Evolutionary conservation across 2,888 invertebrate species (phyloP).

Genomic region (Hypena proboscidalis): DNA sequence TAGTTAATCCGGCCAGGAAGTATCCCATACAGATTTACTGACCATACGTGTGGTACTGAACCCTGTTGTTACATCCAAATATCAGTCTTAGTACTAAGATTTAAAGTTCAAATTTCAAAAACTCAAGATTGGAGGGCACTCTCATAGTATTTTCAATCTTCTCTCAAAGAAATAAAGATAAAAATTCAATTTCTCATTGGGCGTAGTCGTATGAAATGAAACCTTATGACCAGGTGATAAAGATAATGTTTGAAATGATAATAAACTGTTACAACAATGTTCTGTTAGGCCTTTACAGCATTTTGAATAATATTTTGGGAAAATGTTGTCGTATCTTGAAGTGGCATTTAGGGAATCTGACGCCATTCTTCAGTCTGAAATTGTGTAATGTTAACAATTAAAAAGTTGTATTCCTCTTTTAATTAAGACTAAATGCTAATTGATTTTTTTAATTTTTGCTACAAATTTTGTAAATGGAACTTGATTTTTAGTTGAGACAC

Average conservation of each 20-base stretch:
- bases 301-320: slow-evolving; percentile 27
- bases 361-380: too few species aligned
- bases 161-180: slow-evolving; percentile 40
- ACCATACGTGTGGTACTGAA: slow-evolving; percentile 51
- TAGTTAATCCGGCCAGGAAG: slow-evolving; percentile 55
- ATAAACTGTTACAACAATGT: slow-evolving; percentile 40
- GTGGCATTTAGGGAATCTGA: neutral
- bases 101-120: slow-evolving; percentile 8
- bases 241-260: slow-evolving; percentile 47
- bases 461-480: too few species aligned
- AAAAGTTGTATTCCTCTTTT: too few species aligned
- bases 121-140: neutral
- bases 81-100: neutral
- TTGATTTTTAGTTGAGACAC: too few species aligned
- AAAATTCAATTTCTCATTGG: slow-evolving; percentile 37
- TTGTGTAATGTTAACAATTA: too few species aligned
- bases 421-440: too few species aligned
- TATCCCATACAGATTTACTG: slow-evolving; percentile 56
- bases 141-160: slow-evolving; percentile 46
- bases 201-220: slow-evolving; percentile 29
- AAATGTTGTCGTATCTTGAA: neutral
- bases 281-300: slow-evolving; percentile 20
- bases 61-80: slow-evolving; percentile 1
- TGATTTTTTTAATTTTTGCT: too few species aligned
- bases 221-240: slow-evolving; percentile 45